phyloP scores from a whole-genome alignment of 2,113 vertebrate species.

The Chionomys nivalis region DNA sequence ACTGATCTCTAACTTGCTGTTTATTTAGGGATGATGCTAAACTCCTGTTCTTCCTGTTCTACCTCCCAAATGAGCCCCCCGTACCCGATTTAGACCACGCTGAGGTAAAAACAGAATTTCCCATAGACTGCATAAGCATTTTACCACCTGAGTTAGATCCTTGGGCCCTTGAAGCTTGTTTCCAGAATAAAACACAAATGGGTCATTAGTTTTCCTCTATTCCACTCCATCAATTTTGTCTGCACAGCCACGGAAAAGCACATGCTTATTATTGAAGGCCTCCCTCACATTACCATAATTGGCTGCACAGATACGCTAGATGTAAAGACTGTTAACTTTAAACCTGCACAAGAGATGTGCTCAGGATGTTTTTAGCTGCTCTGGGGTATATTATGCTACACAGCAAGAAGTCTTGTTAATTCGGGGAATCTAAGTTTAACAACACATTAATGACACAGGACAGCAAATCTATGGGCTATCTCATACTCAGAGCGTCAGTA shows the following conservation, averaged over 20 bases:
- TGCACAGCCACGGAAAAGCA: neutral
- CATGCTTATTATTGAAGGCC: neutral
- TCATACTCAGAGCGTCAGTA: neutral
- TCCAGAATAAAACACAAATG: neutral
- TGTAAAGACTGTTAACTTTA: neutral
- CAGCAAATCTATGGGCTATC: neutral
- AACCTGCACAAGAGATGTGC: neutral
- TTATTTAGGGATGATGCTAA: neutral
- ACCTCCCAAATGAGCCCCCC: neutral
- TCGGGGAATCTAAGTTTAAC: neutral
- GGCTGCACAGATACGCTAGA: neutral
- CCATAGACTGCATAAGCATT: neutral
- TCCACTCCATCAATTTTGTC: neutral
- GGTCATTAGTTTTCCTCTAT: neutral
- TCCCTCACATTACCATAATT: neutral
- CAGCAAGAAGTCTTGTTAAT: neutral
- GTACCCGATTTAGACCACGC: neutral
- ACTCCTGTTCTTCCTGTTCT: neutral
- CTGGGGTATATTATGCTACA: neutral
- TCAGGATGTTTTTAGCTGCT: neutral
- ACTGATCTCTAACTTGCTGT: neutral
- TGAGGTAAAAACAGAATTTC: neutral
- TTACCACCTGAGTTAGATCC: neutral
- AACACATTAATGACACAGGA: neutral
- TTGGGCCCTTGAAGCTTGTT: neutral